These are phyloP conservation scores for Siniperca obscura DNA, from an alignment of 2,797 vertebrate species.

Conservation along the genomic window DNA sequence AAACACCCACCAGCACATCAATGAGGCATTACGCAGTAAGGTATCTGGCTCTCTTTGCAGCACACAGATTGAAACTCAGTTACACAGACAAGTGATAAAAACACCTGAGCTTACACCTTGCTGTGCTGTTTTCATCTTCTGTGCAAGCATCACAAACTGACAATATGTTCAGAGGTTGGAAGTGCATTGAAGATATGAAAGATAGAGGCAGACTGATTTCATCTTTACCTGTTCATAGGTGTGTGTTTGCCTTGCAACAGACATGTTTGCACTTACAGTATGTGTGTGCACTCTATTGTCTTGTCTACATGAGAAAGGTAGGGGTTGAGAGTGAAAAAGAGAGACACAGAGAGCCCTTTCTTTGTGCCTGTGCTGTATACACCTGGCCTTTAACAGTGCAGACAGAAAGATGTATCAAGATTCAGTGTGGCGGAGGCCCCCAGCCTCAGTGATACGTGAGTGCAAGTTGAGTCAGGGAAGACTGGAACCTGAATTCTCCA, in stretches of 20 bases:
- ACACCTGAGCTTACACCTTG: constrained; percentile 51
- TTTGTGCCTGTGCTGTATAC: constrained; percentile 21
- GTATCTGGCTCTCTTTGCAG: constrained; percentile 31
- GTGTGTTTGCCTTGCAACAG: constrained; percentile 36
- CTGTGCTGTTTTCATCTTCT: constrained; percentile 42
- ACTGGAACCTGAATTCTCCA: not conserved
- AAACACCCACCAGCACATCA: constrained; percentile 35
- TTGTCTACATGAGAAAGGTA: constrained; percentile 14
- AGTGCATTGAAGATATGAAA: constrained; percentile 30
- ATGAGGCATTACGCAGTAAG: constrained; percentile 23
- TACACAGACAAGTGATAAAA: constrained; percentile 43
- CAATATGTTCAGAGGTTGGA: constrained; percentile 37
- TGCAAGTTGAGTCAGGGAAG: constrained; percentile 12
- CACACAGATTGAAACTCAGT: constrained; percentile 42
- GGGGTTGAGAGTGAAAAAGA: constrained; percentile 32
- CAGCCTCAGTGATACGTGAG: not conserved
- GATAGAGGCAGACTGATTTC: constrained; percentile 29
- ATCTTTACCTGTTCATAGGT: constrained; percentile 33
- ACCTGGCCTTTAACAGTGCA: constrained; percentile 50
- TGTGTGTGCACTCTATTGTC: constrained; percentile 17
- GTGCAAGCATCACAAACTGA: constrained; percentile 28
- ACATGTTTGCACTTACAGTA: constrained; percentile 25
- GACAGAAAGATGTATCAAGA: constrained; percentile 34
- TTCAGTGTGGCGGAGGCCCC: not conserved
- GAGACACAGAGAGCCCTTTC: constrained; percentile 56